Evolutionary conservation across 1,140 invertebrate species (phyloP).

Genomic region (Zeugodacus cucurbitae): DNA sequence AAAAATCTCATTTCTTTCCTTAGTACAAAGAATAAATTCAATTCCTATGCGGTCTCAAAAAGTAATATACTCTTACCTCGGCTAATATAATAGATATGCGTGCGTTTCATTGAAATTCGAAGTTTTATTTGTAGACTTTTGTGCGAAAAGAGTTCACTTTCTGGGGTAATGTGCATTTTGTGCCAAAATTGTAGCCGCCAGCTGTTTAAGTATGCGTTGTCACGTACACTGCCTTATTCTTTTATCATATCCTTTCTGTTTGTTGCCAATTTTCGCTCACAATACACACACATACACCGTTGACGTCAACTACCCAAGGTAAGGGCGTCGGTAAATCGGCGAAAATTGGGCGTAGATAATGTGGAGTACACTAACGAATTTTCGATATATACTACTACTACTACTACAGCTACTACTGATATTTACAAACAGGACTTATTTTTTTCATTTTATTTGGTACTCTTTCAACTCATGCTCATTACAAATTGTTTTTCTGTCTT

Average conservation of each 20-base stretch:
- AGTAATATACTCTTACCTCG: too few species aligned
- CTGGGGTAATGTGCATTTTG: neutral
- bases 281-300: neutral
- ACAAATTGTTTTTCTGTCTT: neutral
- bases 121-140: neutral
- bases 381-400: neutral
- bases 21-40: too few species aligned
- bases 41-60: too few species aligned
- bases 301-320: neutral
- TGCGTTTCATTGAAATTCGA: neutral
- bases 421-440: neutral
- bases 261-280: neutral
- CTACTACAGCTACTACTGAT: neutral
- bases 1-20: too few species aligned
- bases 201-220: constrained; percentile 14
- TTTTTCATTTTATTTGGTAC: neutral
- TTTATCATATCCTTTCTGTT: neutral
- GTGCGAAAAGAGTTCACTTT: neutral
- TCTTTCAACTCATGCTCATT: neutral
- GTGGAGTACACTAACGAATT: neutral
- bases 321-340: neutral
- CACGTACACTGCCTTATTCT: neutral
- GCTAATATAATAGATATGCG: neutral
- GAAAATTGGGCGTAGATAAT: neutral
- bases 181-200: neutral